Base-by-base conservation (phyloP, 2,888 invertebrate species). In the Prosopocoilus inquinatus region DNA sequence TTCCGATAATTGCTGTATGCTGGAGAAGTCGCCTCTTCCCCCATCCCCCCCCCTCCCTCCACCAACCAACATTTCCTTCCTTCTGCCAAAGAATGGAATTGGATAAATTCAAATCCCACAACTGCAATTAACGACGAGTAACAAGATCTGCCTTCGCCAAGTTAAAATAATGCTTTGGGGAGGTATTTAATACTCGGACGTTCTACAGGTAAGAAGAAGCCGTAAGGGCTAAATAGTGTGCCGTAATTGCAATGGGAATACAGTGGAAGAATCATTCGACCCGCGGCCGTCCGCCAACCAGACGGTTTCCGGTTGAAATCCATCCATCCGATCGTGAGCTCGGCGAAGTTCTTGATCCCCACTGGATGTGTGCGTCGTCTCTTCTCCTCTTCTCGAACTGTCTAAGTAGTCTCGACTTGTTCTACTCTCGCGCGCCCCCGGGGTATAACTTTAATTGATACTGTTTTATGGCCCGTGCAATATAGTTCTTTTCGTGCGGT, bases 171-270 rank as follows among this genome's bases (percentile, higher is more conserved):
- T 13, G 16, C 41, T 16, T 13, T 41, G 41, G 41, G 41, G 41
- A 41, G 12, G 16, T 16, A 41, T 41, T 41, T 28, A 41, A 16
- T 15, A 41, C 13, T 41, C 41, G 41, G 13, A 15, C 13, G 41
- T 9, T 41, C 41, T 41, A 41, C 41, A 41, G 41, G 41, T 41
- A 41, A 41, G 41, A 34, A 34, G 35, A 41, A 41, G 41, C 41
- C 12, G 12, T 16, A 41, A 13, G 7, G 20, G 20, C 20, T 28
- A n/a, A n/a, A n/a, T 13, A 38, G 9, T 5, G 39, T 15, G 41
- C 41, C 41, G 38, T 12, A 41, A 41, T 28, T 28, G 20, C 20
- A 28, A 28, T 28, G 20, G 20, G 20, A 28, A 28, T 28, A 3
- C n/a, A 28, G 20, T 5, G 7, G 4, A 28, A 7, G 20, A 28